Base-by-base conservation (phyloP, 2,888 invertebrate genomes). In the Drosophila merina region DNA sequence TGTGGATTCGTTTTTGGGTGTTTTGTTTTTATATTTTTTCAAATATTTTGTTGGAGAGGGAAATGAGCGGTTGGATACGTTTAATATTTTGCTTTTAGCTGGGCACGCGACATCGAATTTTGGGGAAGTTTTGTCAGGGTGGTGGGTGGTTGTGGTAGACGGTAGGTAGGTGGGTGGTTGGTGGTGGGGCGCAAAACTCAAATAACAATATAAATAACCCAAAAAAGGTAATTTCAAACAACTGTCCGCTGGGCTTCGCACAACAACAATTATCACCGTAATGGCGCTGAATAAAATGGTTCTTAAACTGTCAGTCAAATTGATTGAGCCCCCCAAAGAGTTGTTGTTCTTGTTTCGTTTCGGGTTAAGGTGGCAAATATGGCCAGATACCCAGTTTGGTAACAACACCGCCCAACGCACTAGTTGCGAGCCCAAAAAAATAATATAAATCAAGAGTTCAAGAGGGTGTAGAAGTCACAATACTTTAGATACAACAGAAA, bases 301-400 rank as follows among this genome's bases (percentile, higher is more conserved):
- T 62, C 83, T 85, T 87, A 79, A 71, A 59, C 50, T 68, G 79
- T 86, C 83, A 75, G 60, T 83, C 83, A 83, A 52, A 26, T 63
- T 88, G 88, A 83, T 87, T 77, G 82, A 87, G 79, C 83, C 79
- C 48, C 55, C 64, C 59, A 50, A 66, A 76, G 67, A 45, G 51
- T 71, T 63, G 45, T 52, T 57, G 51, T 50, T 42, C 40, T 14
- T 57, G 50, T 26, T 30, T 12, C 28, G 28, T 38, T 67, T 33
- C 2, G 51, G 33, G 47, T 38, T 56, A 56, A 36, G 54, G 42
- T 51, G 54, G 48, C 72, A 57, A 63, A 56, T 47, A 10, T 45
- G 44, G 48, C 47, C 55, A 45, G 38, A 48, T 55, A 58, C 20
- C 20, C 20, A 33, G 33, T 30, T 30, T 62, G 44, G 45, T 0